Evolutionary conservation across 1,140 invertebrate species (phyloP), one percentile per base, ranked within the genome.

Genomic region (Lasioglossum albipes): DNA sequence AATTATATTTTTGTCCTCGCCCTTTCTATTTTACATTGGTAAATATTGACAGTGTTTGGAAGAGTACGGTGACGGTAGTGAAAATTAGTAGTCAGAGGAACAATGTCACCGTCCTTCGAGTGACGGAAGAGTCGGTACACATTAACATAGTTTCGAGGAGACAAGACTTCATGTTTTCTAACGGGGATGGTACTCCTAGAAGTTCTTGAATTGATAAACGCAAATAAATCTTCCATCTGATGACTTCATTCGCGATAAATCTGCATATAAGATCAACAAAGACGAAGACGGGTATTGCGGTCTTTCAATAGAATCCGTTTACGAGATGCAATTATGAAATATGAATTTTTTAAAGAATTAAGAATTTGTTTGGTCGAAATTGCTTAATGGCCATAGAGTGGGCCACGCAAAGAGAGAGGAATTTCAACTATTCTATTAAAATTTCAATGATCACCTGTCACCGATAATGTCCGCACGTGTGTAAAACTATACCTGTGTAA

Each of bases 401-500:
- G 27, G 27, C 27, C 27, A 27, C 27, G 13, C 13, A 49, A 12
- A 49, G 13, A 9, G 9, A 49, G 0, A 9, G 7, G 45, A 54
- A 18, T 54, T 54, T 18, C 16, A 16, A 18, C 52, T 18, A 7
- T 54, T 1, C 13, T 16, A 18, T 59, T n/a, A 2, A n/a, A 59
- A 59, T n/a, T n/a, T 59, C 57, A 18, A 20, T 7, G 57, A 59
- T 59, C 57, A n/a, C 71, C 62, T 52, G 72, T 78, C 69, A 57
- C 12, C n/a, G 67, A 18, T n/a, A 65, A 65, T 70, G 20, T 36
- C 9, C 41, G 20, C 41, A 41, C 18, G 41, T 10, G 65, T 42
- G 52, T 54, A 18, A 22, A 41, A 45, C 41, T 22, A 20, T 10
- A 68, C 10, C 18, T 5, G 10, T 22, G 42, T 66, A 74, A 79